Evolutionary conservation across 2,797 vertebrate species (phyloP).

Genomic region (Poeciliopsis infans): DNA sequence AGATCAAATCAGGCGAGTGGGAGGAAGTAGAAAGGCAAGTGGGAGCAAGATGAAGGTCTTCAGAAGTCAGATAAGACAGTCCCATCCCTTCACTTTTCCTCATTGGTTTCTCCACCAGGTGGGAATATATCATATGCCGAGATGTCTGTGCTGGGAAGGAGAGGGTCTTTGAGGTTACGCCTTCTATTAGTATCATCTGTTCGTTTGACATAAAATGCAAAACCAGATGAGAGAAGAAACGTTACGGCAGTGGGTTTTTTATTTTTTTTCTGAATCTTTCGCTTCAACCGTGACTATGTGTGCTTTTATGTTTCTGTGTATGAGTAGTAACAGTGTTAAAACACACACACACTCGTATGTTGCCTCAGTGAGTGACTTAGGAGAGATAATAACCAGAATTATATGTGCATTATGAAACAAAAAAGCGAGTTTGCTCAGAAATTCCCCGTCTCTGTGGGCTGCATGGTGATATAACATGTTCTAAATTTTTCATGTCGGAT

Average conservation of each 20-base stretch:
- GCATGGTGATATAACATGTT: slow-evolving; percentile 69
- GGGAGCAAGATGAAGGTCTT: slow-evolving; percentile 42
- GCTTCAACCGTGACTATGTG: slow-evolving; percentile 41
- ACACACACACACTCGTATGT: slow-evolving; percentile 17
- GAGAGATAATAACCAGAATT: slow-evolving; percentile 55
- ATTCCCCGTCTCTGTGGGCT: slow-evolving; percentile 65
- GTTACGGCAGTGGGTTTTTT: neutral
- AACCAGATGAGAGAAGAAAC: slow-evolving; percentile 9
- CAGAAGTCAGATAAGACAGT: slow-evolving; percentile 73
- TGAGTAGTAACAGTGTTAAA: slow-evolving; percentile 27
- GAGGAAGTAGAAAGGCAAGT: slow-evolving; percentile 33
- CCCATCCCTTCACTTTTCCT: slow-evolving; percentile 63
- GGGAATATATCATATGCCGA: slow-evolving; percentile 61
- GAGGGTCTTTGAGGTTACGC: slow-evolving; percentile 61
- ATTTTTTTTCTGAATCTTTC: slow-evolving; percentile 38
- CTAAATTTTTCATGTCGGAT: slow-evolving; percentile 76
- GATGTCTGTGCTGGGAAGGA: slow-evolving; percentile 61
- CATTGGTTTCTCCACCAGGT: slow-evolving; percentile 70
- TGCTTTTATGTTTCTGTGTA: slow-evolving; percentile 21
- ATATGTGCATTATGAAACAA: slow-evolving; percentile 57
- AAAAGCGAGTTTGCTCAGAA: slow-evolving; percentile 68
- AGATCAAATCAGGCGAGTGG: slow-evolving; percentile 39
- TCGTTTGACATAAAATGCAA: slow-evolving; percentile 40
- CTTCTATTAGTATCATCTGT: slow-evolving; percentile 49
- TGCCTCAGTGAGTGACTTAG: slow-evolving; percentile 44